Base-by-base conservation (phyloP, 1,140 invertebrate genomes). In the Phortica variegata region DNA sequence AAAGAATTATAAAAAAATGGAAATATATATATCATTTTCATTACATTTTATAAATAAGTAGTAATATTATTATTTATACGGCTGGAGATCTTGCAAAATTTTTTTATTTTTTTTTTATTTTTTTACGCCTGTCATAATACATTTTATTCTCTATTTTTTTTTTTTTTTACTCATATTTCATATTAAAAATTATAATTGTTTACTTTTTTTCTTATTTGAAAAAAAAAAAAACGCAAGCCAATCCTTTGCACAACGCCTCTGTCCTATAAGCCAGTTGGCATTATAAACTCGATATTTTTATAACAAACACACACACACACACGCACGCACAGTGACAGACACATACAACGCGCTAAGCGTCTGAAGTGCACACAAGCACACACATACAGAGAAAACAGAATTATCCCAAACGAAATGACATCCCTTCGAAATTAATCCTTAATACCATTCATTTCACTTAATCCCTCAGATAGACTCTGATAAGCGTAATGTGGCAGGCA, bases 391-490 rank as follows among this genome's bases (percentile, higher is more conserved):
- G 47, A 49, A 54, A 54, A 49, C 47, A 54, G 70, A 58, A 73
- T 73, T 73, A 73, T 73, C 70, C 66, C 65, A 71, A 69, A 73
- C 66, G 66, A 73, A 73, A 73, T 73, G 70, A 73, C 70, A 71
- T 73, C 70, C 70, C 70, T 73, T 73, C 62, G 70, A 73, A 73
- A 73, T 73, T 73, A 73, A 73, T 73, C 70, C 70, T 73, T 73
- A 73, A 73, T 73, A 71, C 70, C 70, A 73, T 73, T 73, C 70
- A 73, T 73, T 73, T 73, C 71, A 65, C 70, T 68, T 73, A 73
- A 73, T 73, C 70, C 70, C 70, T 62, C 62, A 71, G 70, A 73
- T 73, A 73, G 70, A 66, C 65, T 73, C 65, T 69, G 62, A 73
- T 70, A 73, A 73, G 65, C 69, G 66, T 70, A 71, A 70, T 65